Evolutionary conservation across 2,888 invertebrate species (phyloP), one percentile per base, ranked within the genome.

Genomic region (Alsophila aescularia): DNA sequence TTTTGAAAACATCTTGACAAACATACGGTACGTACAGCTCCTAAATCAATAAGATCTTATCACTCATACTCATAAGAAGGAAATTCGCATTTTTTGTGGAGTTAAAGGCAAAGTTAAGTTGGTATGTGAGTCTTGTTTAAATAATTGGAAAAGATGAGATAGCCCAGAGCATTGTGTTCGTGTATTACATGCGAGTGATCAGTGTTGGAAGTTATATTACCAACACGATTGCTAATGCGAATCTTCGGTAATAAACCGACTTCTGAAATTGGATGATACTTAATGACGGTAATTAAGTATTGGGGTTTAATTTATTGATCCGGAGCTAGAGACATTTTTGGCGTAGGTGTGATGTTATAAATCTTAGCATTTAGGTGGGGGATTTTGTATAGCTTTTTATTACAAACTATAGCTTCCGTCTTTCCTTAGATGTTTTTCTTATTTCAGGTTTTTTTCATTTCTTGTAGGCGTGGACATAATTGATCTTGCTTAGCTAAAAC

Each of bases 111-210:
- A 15, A 44, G 31, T 50, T 64, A 67, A 48, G 55, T 66, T 51
- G 52, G 66, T 43, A 39, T 35, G 40, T 58, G 49, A 27, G 58
- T 72, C 83, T 83, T 77, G 80, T 83, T 84, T 79, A 72, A 73
- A 77, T 82, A 82, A 84, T 83, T 83, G 73, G 74, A 70, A 75
- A 76, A 72, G 72, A 73, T 62, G 61, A 54, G 52, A 64, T 54
- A 44, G 73, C 73, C 70, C 41, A 34, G 9, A 52, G 64, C 58
- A 36, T 32, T 10, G 7, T 31, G 31, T 36, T 32, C 18, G 36
- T 29, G 50, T 35, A 6, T n/a, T 29, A 24, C 44, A 24, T 7
- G n/a, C 27, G 31, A 49, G 42, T 32, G 52, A 52, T 55, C 52
- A 37, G 14, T 35, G 13, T 35, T 40, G 18, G 27, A 12, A 37